Conservation (phyloP, 2,797 vertebrate genomes). For the Limosa lapponica region DNA sequence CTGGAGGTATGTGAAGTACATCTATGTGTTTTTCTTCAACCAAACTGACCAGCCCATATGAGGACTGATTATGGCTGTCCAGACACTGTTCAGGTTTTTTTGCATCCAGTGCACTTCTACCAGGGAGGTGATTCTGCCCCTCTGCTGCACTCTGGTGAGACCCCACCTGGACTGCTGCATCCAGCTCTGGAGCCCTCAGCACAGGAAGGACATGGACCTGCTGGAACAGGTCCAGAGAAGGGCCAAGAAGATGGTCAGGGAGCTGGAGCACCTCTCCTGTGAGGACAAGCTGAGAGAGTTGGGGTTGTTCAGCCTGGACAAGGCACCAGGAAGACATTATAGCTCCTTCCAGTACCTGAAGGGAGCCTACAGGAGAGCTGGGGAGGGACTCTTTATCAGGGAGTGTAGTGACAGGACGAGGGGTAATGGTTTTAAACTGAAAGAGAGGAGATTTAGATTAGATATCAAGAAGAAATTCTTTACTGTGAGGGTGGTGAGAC, state of each 20-base stretch:
- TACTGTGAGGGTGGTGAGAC: neutral
- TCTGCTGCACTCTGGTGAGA: neutral
- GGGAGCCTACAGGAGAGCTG: neutral
- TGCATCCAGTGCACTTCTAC: accelerated
- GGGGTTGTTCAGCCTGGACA: neutral
- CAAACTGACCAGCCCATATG: neutral
- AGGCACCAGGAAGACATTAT: neutral
- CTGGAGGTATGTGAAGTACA: accelerated
- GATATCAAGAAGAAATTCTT: neutral
- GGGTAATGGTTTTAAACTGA: neutral
- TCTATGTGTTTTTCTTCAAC: neutral
- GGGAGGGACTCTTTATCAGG: neutral
- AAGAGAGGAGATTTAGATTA: neutral
- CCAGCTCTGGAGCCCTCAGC: neutral
- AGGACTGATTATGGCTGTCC: neutral
- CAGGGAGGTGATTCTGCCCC: neutral
- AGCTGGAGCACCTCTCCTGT: no score
- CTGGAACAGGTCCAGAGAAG: neutral
- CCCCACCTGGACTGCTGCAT: neutral
- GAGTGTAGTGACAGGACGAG: neutral
- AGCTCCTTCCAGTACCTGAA: neutral
- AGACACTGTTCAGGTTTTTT: neutral
- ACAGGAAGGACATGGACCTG: neutral
- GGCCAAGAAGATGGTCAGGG: neutral
- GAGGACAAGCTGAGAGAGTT: neutral